Evolutionary conservation across 1,140 invertebrate species (phyloP).

Genomic region (Drosophila insularis): DNA sequence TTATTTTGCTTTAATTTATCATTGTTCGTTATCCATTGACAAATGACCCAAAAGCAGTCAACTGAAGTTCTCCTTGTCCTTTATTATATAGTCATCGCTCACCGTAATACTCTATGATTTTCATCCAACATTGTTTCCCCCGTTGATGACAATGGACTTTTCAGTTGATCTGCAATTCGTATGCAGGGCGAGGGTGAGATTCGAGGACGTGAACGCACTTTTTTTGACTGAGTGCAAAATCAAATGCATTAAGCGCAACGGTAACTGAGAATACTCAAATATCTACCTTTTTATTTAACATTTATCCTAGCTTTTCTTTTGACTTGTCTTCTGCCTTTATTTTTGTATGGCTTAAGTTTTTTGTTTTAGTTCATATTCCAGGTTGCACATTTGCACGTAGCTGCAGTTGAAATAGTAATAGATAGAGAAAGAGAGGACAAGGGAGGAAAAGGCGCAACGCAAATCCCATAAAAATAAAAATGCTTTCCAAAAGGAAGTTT

Average conservation of each 20-base stretch:
- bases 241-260: slow-evolving; percentile 75
- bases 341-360: neutral
- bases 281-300: slow-evolving; percentile 30
- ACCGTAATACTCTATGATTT: neutral
- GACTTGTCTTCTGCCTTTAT: slow-evolving; percentile 42
- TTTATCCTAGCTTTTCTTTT: slow-evolving; percentile 49
- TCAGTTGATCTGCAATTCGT: neutral
- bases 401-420: slow-evolving; percentile 24
- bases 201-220: slow-evolving; percentile 19
- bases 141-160: neutral
- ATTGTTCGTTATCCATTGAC: too few species aligned
- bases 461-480: slow-evolving; percentile 76
- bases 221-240: slow-evolving; percentile 60
- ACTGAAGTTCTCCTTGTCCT: neutral
- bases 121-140: neutral
- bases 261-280: slow-evolving; percentile 65
- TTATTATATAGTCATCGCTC: neutral
- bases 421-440: slow-evolving; percentile 18
- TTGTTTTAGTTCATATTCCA: slow-evolving; percentile 28
- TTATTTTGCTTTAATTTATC: too few species aligned
- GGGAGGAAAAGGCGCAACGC: slow-evolving; percentile 35
- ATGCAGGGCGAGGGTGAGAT: neutral
- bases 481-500: slow-evolving; percentile 60
- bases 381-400: slow-evolving; percentile 69
- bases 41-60: too few species aligned